Base-by-base conservation (phyloP, 2,888 invertebrate genomes). In the Odontothrips loti region DNA sequence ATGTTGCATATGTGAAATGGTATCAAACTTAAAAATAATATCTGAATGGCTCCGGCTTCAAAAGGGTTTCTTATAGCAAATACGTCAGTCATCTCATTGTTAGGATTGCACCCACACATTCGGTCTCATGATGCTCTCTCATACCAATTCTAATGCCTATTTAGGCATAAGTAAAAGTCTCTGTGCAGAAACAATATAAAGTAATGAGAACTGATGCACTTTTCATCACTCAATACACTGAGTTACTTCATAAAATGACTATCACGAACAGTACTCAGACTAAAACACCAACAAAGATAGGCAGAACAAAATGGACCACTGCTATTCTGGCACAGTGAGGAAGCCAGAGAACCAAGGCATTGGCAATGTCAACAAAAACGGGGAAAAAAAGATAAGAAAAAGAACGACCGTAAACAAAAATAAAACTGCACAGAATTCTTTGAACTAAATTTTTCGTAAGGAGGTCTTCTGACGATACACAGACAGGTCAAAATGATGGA, bases 311-410 rank as follows among this genome's bases (percentile, higher is more conserved):
- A 68, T 68, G 68, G 68, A 75, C 68, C 68, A 75, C 68, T 75
- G 68, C 68, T 75, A 75, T 27, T 75, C 68, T 75, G 68, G 68
- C 68, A 75, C 68, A 75, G 68, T 75, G 68, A 75, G 68, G 23
- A 75, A 75, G 68, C 68, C 68, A 75, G 68, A 75, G 68, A 75
- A 75, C 68, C 68, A 75, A 75, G 68, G 68, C 68, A 75, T 75
- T 75, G 23, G 68, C 68, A 75, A 75, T 75, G 27, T 75, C 12
- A 75, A 75, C 68, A 75, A 75, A 68, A 68, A 68, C 3, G n/a
- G 11, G n/a, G 34, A 43, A 68, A 68, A 20, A 9, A 75, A 27
- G 27, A 75, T 15, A 58, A 17, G 58, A 75, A 75, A 58, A 58
- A 17, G 58, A 27, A 75, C 68, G 27, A 75, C 23, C 68, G 27